Percentiles rank a stretch among this genome's conserved stretches.
phyloP scores from a whole-genome alignment of 2,888 invertebrate species.

The Xestobium rufovillosum region DNA sequence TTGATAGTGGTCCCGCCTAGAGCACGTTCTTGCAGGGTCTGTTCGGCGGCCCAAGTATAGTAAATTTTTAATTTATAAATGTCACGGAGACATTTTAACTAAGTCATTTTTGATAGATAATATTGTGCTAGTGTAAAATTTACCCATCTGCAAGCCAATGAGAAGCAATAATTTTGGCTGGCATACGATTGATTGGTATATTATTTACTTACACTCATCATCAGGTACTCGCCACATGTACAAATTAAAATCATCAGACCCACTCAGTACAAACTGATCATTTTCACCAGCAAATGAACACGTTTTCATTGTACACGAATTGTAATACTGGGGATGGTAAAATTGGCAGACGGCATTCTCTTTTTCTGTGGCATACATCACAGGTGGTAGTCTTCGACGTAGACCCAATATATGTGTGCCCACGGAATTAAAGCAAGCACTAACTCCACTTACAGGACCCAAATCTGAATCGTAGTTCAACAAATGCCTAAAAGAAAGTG shows the following conservation, averaged over 20 bases:
- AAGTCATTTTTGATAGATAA: no score
- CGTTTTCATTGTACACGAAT: slow-evolving; percentile 96
- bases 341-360: slow-evolving; percentile 74
- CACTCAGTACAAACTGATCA: slow-evolving; percentile 85
- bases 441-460: slow-evolving; percentile 73
- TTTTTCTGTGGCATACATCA: slow-evolving; percentile 65
- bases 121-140: not conserved
- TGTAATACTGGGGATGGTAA: slow-evolving; percentile 86
- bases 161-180: no score
- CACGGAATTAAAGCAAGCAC: slow-evolving; percentile 76
- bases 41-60: no score
- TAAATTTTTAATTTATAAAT: no score
- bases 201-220: slow-evolving; percentile 40
- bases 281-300: slow-evolving; percentile 87
- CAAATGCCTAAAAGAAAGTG: slow-evolving; percentile 56
- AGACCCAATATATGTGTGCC: slow-evolving; percentile 76
- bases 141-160: not conserved
- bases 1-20: no score
- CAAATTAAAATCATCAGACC: slow-evolving; percentile 92
- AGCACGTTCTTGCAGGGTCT: no score
- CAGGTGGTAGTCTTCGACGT: slow-evolving; percentile 78
- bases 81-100: no score
- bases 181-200: not conserved
- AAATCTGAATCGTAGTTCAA: slow-evolving; percentile 52
- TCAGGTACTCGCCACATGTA: slow-evolving; percentile 89